Percentiles rank a stretch among this genome's conserved stretches.
These are phyloP conservation scores for Fundulus diaphanus DNA, from an alignment of 2,797 vertebrate species.

Conservation along the genomic window DNA sequence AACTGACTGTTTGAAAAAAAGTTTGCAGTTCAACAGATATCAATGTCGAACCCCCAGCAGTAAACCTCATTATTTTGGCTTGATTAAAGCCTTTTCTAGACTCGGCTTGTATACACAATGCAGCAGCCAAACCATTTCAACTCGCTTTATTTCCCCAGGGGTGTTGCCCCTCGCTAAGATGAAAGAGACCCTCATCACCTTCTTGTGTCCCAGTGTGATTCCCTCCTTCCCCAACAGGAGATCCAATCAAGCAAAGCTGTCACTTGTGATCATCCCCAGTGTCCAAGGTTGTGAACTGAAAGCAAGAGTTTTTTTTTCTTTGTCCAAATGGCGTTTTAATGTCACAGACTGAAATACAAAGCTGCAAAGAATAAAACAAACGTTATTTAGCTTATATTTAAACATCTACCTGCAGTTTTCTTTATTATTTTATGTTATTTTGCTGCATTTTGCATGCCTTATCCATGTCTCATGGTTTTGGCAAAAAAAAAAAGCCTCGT, in stretches of 20 bases:
- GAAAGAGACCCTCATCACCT: conserved; percentile 28
- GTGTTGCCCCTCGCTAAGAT: conserved; percentile 3
- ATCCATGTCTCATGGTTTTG: not conserved
- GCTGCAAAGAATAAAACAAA: conserved; percentile 12
- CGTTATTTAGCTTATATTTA: not conserved
- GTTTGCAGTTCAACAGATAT: not conserved
- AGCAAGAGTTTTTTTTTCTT: not conserved
- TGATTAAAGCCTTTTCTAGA: conserved; percentile 23
- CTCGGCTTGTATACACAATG: conserved; percentile 1
- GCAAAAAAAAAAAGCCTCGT: not conserved
- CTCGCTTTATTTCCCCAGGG: conserved; percentile 10
- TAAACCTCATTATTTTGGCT: conserved; percentile 19
- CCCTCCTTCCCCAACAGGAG: conserved; percentile 26
- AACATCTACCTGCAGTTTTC: conserved; percentile 3
- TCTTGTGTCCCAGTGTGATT: conserved; percentile 21
- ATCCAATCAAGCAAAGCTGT: conserved; percentile 12
- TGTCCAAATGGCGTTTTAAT: not conserved
- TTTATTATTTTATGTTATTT: not conserved
- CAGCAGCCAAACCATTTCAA: conserved; percentile 10
- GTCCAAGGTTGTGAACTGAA: conserved; percentile 3
- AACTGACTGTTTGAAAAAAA: not conserved
- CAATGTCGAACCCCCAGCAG: conserved; percentile 10
- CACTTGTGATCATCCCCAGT: not conserved
- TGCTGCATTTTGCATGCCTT: not conserved
- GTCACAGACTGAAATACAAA: not conserved